Evolutionary conservation across 2,113 vertebrate species (phyloP).

Genomic region (Cynopterus brachyotis): DNA sequence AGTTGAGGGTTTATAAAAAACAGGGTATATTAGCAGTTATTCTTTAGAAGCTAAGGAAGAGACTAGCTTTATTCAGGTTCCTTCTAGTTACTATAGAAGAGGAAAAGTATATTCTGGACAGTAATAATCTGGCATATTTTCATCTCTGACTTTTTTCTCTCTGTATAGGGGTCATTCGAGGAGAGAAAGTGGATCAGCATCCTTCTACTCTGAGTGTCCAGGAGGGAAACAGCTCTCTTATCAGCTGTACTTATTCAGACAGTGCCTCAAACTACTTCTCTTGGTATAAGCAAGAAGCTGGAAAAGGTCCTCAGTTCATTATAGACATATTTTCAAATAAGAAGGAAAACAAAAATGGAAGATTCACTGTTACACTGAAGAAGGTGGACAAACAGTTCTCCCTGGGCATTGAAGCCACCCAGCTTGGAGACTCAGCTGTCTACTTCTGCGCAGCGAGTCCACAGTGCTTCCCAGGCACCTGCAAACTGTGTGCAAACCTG

Average conservation of each 20-base stretch:
- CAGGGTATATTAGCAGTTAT: not conserved
- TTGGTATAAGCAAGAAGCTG: constrained; percentile 63
- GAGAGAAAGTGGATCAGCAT: not conserved
- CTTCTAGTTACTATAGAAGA: not conserved
- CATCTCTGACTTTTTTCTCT: not conserved
- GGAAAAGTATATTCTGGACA: not conserved
- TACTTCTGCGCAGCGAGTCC: constrained; percentile 12
- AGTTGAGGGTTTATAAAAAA: not conserved
- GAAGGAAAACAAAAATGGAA: accelerated
- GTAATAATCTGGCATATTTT: not conserved
- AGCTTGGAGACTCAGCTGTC: constrained; percentile 36
- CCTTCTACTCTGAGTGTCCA: not conserved
- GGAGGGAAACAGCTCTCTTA: not conserved
- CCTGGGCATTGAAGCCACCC: not conserved
- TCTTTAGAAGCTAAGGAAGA: not conserved
- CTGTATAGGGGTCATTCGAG: not conserved
- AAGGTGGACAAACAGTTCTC: not conserved
- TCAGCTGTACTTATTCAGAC: constrained; percentile 17
- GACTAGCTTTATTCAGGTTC: not conserved
- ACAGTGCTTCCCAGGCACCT: not conserved
- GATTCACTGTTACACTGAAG: not conserved
- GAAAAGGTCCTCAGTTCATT: not conserved
- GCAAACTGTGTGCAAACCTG: not conserved
- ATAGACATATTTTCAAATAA: not conserved
- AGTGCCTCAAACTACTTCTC: accelerated